Evolutionary conservation across 2,113 vertebrate species (phyloP).

Genomic region (Tragulus kanchil): DNA sequence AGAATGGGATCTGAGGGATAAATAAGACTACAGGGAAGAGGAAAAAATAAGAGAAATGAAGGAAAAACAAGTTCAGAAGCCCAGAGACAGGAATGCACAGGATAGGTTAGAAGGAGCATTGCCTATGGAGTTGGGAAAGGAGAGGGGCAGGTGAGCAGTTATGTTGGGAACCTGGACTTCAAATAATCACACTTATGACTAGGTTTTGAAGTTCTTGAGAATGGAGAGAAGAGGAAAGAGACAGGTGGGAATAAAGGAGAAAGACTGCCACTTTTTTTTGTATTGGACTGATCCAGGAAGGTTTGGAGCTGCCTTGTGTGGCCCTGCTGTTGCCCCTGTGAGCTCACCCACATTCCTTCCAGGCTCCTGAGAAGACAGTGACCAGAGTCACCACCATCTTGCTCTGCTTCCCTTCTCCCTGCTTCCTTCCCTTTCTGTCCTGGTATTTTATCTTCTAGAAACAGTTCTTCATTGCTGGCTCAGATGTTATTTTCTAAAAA

Average conservation of each 20-base stretch:
- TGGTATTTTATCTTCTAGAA: neutral
- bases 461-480: neutral
- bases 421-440: neutral
- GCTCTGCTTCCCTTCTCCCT: neutral
- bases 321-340: neutral
- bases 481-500: neutral
- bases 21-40: neutral
- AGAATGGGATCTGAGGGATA: neutral
- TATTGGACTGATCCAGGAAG: neutral
- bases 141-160: neutral
- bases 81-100: neutral
- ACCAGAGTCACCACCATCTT: neutral
- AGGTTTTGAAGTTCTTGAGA: neutral
- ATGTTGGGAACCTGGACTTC: neutral
- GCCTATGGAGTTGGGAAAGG: neutral
- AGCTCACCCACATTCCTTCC: neutral
- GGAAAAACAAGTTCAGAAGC: constrained; percentile 4
- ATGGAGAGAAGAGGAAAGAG: neutral
- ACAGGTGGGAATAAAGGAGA: constrained; percentile 54
- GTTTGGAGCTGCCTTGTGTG: neutral
- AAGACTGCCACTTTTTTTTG: too few relatives aligned
- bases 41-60: neutral
- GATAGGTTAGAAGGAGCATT: neutral
- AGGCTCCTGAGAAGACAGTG: neutral
- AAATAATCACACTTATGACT: neutral